Evolutionary conservation across 2,113 vertebrate species (phyloP).

Genomic region (Heptranchias perlo): DNA sequence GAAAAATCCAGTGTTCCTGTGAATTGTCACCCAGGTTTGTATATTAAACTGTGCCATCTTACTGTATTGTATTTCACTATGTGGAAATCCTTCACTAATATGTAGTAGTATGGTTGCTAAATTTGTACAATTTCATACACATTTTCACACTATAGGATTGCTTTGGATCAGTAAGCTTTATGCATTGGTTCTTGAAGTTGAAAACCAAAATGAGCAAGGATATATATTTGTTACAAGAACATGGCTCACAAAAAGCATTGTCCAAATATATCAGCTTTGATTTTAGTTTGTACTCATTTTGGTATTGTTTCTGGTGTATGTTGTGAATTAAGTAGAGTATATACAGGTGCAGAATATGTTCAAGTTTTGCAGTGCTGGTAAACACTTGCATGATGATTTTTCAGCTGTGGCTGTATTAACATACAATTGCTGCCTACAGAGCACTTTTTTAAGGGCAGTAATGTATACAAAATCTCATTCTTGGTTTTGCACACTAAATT

Average conservation of each 20-base stretch:
- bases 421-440: background rate
- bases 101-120: background rate
- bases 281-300: background rate
- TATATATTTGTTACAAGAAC: conserved; percentile 32
- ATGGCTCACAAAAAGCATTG: background rate
- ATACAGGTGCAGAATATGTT: background rate
- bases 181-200: background rate
- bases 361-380: background rate
- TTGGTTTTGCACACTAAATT: conserved; percentile 15
- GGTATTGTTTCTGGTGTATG: background rate
- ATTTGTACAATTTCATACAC: conserved; percentile 11
- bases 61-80: background rate
- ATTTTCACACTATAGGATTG: background rate
- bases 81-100: background rate
- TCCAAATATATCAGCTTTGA: background rate
- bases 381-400: background rate
- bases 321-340: background rate
- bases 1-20: conserved; percentile 17
- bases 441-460: background rate
- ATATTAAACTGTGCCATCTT: background rate
- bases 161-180: background rate
- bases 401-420: background rate
- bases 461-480: conserved; percentile 16
- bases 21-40: background rate
- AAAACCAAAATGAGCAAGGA: conserved; percentile 20